These are phyloP conservation scores for Thereva nobilitata DNA, from an alignment of 2,888 invertebrate genomes.

Conservation along the genomic window DNA sequence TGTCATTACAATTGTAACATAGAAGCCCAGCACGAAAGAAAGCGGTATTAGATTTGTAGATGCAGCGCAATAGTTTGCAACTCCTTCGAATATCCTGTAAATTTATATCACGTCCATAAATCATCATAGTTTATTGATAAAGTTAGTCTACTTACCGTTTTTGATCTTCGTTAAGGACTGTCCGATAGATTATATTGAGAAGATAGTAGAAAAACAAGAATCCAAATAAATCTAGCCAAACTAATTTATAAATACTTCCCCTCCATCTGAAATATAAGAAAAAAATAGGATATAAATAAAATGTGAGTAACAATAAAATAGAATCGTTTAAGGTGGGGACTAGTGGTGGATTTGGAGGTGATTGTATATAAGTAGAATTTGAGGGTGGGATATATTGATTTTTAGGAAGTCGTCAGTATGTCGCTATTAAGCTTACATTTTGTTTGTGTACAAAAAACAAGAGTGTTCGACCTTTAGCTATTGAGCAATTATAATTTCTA, in stretches of 20 bases:
- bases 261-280: conserved; percentile 74
- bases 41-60: conserved; percentile 88
- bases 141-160: conserved; percentile 63
- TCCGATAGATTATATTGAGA: conserved; percentile 78
- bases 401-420: too few relatives aligned
- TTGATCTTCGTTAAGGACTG: conserved; percentile 67
- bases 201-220: conserved; percentile 79
- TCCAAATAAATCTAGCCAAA: conserved; percentile 85
- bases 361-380: too few relatives aligned
- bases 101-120: conserved; percentile 25
- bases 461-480: too few relatives aligned
- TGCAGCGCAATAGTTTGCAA: conserved; percentile 82
- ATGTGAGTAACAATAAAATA: too few relatives aligned
- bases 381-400: too few relatives aligned
- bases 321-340: too few relatives aligned
- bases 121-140: not conserved
- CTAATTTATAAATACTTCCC: conserved; percentile 92
- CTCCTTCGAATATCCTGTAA: conserved; percentile 76
- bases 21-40: conserved; percentile 92
- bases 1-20: conserved; percentile 89
- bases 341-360: too few relatives aligned
- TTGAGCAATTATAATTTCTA: too few relatives aligned
- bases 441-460: too few relatives aligned
- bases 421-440: too few relatives aligned
- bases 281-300: too few relatives aligned